These are phyloP conservation scores for Balaeniceps rex DNA, from an alignment of 2,113 vertebrate species.

Conservation along the genomic window DNA sequence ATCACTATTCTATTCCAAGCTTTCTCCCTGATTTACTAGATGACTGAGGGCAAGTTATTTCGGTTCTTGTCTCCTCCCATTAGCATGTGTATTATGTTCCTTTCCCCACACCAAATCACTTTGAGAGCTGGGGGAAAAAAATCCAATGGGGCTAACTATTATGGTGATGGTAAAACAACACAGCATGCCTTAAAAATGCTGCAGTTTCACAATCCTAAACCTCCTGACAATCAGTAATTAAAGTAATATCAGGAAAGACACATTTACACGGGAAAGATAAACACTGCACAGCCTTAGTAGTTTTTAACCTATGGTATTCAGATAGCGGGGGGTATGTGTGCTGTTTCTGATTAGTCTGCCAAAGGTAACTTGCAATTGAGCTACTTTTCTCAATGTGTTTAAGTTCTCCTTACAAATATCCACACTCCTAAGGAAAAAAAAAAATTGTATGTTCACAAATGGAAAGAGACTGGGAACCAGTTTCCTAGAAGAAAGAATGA, in stretches of 20 bases:
- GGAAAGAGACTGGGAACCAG: not conserved
- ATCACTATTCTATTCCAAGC: not conserved
- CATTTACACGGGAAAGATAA: not conserved
- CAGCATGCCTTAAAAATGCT: not conserved
- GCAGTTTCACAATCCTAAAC: not conserved
- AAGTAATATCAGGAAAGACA: not conserved
- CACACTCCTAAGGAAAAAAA: not conserved
- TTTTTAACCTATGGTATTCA: not conserved
- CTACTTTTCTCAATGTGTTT: not conserved
- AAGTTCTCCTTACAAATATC: not conserved
- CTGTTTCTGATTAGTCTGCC: not conserved
- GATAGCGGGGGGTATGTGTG: not conserved
- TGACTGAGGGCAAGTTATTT: constrained; percentile 9
- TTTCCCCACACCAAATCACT: not conserved
- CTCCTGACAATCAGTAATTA: not conserved
- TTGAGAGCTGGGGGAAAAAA: not conserved
- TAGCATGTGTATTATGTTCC: not conserved
- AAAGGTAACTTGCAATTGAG: not conserved
- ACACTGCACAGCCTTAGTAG: not conserved
- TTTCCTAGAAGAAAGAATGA: not conserved
- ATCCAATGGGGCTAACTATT: not conserved
- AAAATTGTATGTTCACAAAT: not conserved
- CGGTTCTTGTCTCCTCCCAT: not conserved
- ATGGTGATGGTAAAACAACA: not conserved
- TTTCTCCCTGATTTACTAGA: not conserved